Base-by-base conservation (phyloP, 2,888 invertebrate genomes). In the Metallyticus violacea region DNA sequence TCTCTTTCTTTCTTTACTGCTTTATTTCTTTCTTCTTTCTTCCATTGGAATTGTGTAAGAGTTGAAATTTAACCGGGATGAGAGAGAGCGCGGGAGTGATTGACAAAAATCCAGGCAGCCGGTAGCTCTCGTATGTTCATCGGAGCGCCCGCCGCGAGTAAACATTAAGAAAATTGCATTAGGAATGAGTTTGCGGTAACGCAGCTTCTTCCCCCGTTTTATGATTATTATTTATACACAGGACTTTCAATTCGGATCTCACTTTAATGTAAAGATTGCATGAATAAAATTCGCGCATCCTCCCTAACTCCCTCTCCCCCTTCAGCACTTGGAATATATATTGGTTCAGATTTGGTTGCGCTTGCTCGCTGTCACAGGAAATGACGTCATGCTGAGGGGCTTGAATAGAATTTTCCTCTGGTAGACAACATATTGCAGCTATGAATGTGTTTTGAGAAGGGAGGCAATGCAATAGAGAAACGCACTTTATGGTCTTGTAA, bases 191-290 rank as follows among this genome's bases (percentile, higher is more conserved):
- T 82, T 82, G 82, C 76, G 82, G 82, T 26, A 82, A 26, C 26
- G 9, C 7, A 22, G 40, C 40, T 62, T 62, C 40, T 2, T 62
- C 40, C 3, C 15, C 15, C 40, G 40, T 76, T 81, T 81, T 81
- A 29, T 82, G 40, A 62, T 62, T 82, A 40, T 82, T 81, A 81
- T 81, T 81, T 81, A 81, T 81, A 81, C 81, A 81, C 7, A 81
- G 81, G 26, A 81, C 81, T 81, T 81, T 81, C 81, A n/a, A 81
- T 81, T 82, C 78, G 76, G 79, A 26, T 29, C 77, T 81, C 30
- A 26, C 86, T 40, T 79, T 81, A 85, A 87, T 87, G 81, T 85
- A 85, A 87, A 87, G 83, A 87, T 84, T 87, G 85, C 78, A 85
- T 87, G 87, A 87, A 87, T 87, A 87, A 87, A 82, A 85, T 85